phyloP scores from a whole-genome alignment of 2,797 vertebrate genomes.

The Pyrocephalus nanus region DNA sequence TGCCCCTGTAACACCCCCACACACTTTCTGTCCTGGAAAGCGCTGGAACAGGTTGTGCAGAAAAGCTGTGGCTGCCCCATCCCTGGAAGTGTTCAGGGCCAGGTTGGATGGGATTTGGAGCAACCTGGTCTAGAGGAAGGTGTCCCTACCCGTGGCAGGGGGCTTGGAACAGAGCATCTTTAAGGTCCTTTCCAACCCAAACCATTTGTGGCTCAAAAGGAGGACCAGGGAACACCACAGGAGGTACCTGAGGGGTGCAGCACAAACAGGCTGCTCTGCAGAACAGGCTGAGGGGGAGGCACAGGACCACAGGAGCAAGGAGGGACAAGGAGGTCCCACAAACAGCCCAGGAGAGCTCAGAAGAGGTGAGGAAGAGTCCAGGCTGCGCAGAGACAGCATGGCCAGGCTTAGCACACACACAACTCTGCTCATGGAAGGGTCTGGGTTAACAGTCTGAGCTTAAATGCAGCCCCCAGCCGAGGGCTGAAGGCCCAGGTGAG shows the following conservation, averaged over 20 bases:
- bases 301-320: fast-evolving
- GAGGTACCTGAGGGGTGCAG: not conserved
- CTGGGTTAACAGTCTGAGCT: fast-evolving
- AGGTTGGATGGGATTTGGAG: fast-evolving
- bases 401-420: not conserved
- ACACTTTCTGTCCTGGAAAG: not conserved
- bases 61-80: not conserved
- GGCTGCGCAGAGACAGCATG: not conserved
- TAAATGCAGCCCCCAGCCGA: not conserved
- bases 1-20: not conserved
- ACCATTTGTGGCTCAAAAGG: not conserved
- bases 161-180: no score
- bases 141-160: not conserved
- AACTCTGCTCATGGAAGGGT: not conserved
- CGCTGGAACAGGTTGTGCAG: not conserved
- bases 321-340: not conserved
- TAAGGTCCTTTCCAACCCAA: not conserved
- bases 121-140: fast-evolving
- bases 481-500: not conserved
- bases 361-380: fast-evolving
- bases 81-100: not conserved
- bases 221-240: not conserved
- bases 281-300: not conserved
- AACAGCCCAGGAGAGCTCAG: not conserved
- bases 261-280: not conserved